phyloP scores from a whole-genome alignment of 2,888 invertebrate genomes.

The Aquatica leii region DNA sequence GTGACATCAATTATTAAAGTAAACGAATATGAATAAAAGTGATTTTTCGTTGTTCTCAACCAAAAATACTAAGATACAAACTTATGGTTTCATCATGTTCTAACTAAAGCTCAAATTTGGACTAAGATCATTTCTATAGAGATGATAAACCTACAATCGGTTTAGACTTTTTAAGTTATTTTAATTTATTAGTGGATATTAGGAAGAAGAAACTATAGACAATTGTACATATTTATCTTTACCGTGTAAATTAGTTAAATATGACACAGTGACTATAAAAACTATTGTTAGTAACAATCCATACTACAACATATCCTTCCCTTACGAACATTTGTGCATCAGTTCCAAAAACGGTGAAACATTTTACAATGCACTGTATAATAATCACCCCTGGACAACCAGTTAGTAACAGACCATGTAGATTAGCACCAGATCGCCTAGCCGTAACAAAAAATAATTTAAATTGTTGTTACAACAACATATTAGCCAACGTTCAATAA shows the following conservation, averaged over 20 bases:
- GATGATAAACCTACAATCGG: slow-evolving; percentile 38
- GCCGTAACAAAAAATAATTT: too few relatives aligned
- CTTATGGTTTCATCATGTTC: slow-evolving; percentile 16
- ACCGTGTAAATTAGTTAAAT: too few relatives aligned
- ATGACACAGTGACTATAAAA: background rate
- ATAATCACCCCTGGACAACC: slow-evolving; percentile 45
- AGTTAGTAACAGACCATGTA: slow-evolving; percentile 38
- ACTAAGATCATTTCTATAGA: slow-evolving; percentile 31
- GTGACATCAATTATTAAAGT: too few relatives aligned
- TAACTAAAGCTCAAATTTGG: slow-evolving; percentile 32
- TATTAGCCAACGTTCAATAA: slow-evolving; percentile 45
- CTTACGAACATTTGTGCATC: background rate
- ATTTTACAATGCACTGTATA: too few relatives aligned
- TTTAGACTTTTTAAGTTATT: too few relatives aligned
- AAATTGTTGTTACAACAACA: slow-evolving; percentile 43
- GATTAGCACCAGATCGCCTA: too few relatives aligned
- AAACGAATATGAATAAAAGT: background rate
- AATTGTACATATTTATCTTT: too few relatives aligned
- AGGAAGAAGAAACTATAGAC: too few relatives aligned
- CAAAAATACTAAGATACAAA: slow-evolving; percentile 13
- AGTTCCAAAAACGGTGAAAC: slow-evolving; percentile 42
- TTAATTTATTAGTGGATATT: too few relatives aligned
- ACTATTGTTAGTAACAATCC: background rate
- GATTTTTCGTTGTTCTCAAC: slow-evolving; percentile 14
- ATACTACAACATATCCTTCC: background rate